Conservation (phyloP, 2,113 vertebrate genomes). For the Urocitellus parryii region DNA sequence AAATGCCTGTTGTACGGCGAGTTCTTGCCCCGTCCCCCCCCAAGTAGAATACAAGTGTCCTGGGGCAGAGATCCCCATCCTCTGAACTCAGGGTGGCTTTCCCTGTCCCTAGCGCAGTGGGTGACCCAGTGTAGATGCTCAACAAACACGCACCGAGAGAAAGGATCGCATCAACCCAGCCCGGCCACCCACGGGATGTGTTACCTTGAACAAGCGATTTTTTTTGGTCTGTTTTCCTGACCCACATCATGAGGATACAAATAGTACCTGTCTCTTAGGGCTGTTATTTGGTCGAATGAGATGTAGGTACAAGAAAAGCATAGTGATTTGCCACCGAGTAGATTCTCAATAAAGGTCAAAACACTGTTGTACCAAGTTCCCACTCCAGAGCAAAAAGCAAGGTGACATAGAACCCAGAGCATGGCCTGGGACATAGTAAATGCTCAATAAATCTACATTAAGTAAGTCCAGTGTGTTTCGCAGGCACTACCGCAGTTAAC, state of each 20-base stretch:
- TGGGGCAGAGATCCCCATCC: background rate
- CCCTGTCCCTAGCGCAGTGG: background rate
- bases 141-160: background rate
- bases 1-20: rapidly evolving
- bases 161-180: background rate
- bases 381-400: background rate
- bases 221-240: background rate
- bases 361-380: background rate
- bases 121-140: background rate
- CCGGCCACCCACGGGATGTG: background rate
- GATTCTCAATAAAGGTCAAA: background rate
- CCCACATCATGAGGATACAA: background rate
- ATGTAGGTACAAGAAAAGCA: background rate
- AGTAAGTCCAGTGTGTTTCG: background rate
- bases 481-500: background rate
- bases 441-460: background rate
- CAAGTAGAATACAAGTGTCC: background rate
- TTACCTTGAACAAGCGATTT: background rate
- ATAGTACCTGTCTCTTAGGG: background rate
- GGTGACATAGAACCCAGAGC: background rate
- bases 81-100: background rate
- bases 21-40: no score
- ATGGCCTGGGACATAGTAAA: background rate
- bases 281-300: background rate
- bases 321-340: background rate